These are phyloP conservation scores for Tethya wilhelma DNA, from an alignment of 37 sponge, comb jelly and placozoan species.

Conservation along the genomic window DNA sequence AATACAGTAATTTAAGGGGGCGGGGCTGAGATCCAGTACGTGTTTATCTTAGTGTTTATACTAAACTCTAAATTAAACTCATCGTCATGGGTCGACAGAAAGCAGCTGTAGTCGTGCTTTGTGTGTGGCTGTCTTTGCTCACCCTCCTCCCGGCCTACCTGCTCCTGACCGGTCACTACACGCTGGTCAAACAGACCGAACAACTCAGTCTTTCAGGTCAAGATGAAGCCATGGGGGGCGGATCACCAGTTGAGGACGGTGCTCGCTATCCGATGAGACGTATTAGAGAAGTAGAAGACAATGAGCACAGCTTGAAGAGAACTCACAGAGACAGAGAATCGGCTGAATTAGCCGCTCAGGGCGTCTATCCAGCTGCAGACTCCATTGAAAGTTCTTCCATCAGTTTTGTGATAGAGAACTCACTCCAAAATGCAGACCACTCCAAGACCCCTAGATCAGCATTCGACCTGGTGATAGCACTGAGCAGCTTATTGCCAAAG, in stretches of 20 bases:
- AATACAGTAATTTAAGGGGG: too few relatives aligned
- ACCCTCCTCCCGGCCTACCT: background rate
- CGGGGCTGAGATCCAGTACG: too few relatives aligned
- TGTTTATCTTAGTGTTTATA: too few relatives aligned
- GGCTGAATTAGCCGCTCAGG: background rate
- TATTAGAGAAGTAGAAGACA: background rate
- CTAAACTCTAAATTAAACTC: too few relatives aligned
- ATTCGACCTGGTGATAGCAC: conserved; percentile 58
- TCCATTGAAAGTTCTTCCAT: background rate
- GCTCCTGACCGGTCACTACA: background rate
- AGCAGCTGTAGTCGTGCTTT: background rate
- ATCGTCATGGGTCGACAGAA: background rate
- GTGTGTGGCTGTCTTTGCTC: background rate
- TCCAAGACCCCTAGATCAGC: conserved; percentile 33
- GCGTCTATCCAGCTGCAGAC: background rate
- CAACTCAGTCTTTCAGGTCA: too few relatives aligned
- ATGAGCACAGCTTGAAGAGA: background rate
- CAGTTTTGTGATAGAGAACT: background rate
- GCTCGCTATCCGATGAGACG: background rate
- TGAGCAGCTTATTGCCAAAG: conserved; percentile 70
- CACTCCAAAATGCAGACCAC: background rate
- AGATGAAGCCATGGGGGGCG: background rate
- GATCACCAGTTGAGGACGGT: background rate
- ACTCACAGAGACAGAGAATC: background rate
- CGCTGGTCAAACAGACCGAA: background rate